Conservation (phyloP, 2,888 invertebrate genomes). For the Sclerodermus sp. region DNA sequence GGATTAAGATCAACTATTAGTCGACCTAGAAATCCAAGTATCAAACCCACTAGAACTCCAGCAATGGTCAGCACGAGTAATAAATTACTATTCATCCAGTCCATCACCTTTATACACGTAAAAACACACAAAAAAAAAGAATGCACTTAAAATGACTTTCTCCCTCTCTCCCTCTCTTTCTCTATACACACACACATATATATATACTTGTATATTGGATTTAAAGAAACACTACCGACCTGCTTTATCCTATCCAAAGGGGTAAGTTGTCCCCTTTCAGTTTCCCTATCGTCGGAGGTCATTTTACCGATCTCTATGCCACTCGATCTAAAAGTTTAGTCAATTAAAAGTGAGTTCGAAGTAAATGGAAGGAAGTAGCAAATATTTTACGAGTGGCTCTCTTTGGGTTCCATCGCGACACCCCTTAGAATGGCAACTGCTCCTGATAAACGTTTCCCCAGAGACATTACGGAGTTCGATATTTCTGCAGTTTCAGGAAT, state of each 20-base stretch:
- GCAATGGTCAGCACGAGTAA: slow-evolving; percentile 64
- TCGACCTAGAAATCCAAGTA: slow-evolving; percentile 63
- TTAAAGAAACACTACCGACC: slow-evolving; percentile 30
- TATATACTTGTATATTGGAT: too few relatives aligned
- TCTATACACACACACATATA: too few relatives aligned
- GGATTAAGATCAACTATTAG: slow-evolving; percentile 53
- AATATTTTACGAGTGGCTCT: slow-evolving; percentile 31
- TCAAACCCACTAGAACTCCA: slow-evolving; percentile 63
- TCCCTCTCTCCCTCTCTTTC: too few relatives aligned
- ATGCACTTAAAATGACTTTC: too few relatives aligned
- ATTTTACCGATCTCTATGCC: slow-evolving; percentile 44
- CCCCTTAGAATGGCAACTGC: slow-evolving; percentile 38
- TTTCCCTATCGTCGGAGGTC: slow-evolving; percentile 37
- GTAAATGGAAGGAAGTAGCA: background rate
- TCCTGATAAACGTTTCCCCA: slow-evolving; percentile 38
- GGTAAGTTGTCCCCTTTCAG: too few relatives aligned
- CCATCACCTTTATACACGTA: slow-evolving; percentile 33
- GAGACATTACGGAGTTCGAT: slow-evolving; percentile 29
- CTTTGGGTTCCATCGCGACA: slow-evolving; percentile 26
- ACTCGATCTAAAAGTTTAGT: slow-evolving; percentile 22
- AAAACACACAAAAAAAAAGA: too few relatives aligned
- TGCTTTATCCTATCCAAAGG: slow-evolving; percentile 36
- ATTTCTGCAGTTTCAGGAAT: background rate
- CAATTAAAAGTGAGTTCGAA: background rate
- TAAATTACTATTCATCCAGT: slow-evolving; percentile 61